These are phyloP conservation scores for Aphrocallistes beatrix DNA, from an alignment of 37 sponge, comb jelly and placozoan genomes.

Conservation along the genomic window DNA sequence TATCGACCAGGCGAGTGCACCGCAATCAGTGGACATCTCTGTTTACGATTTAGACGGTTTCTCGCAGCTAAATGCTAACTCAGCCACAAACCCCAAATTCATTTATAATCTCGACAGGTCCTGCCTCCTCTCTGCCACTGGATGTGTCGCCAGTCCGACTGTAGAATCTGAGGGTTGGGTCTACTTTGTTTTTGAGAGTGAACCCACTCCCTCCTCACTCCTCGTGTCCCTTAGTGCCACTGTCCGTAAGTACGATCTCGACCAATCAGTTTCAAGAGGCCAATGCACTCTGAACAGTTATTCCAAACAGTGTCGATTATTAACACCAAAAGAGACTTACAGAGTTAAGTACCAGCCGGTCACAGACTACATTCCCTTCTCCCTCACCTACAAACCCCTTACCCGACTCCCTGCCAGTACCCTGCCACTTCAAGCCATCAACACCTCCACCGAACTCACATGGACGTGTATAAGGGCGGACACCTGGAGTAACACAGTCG, in stretches of 20 bases:
- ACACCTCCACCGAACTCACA: neutral
- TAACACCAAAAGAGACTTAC: neutral
- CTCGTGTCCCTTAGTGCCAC: neutral
- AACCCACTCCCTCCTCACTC: neutral
- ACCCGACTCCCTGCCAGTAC: neutral
- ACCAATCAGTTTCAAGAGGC: neutral
- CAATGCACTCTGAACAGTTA: neutral
- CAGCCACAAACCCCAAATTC: neutral
- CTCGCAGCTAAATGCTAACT: neutral
- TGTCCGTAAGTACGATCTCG: conserved; percentile 1
- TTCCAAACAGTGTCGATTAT: neutral
- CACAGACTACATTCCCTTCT: neutral
- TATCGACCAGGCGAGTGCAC: neutral
- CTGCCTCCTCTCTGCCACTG: neutral
- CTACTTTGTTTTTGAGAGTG: neutral
- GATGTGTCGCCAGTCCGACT: neutral
- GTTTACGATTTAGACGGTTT: neutral
- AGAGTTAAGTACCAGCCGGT: neutral
- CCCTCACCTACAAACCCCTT: neutral
- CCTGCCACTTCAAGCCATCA: neutral
- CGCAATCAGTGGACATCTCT: neutral
- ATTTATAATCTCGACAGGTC: neutral
- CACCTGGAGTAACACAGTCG: neutral
- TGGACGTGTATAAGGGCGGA: neutral
- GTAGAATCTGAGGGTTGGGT: neutral